Conservation (phyloP, 2,797 vertebrate species). For the Clarias pachynema region DNA sequence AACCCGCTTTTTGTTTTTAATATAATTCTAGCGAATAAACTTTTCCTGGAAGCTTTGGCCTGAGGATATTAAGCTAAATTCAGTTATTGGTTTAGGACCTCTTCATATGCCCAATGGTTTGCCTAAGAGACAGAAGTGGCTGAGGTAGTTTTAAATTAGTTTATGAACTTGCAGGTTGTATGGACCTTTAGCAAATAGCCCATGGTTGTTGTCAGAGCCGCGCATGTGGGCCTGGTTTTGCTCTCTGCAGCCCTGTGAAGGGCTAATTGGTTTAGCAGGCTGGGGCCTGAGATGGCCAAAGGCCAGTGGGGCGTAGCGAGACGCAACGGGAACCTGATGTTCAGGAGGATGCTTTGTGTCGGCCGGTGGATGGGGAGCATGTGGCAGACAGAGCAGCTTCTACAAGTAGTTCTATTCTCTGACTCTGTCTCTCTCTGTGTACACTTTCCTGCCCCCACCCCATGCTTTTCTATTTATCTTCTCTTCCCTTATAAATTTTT, state of each 20-base stretch:
- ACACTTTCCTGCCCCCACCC: slow-evolving; percentile 15
- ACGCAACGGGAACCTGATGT: slow-evolving; percentile 65
- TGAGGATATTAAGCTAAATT: slow-evolving; percentile 53
- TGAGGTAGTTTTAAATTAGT: slow-evolving; percentile 33
- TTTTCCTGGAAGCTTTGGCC: slow-evolving; percentile 43
- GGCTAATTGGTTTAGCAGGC: slow-evolving; percentile 68
- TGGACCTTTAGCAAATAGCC: slow-evolving; percentile 50
- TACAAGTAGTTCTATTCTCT: slow-evolving; percentile 46
- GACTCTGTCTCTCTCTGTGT: slow-evolving; percentile 8
- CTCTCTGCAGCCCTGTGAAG: slow-evolving; percentile 57
- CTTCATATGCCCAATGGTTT: slow-evolving; percentile 22
- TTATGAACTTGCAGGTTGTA: slow-evolving; percentile 41
- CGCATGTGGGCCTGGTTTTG: slow-evolving; percentile 58
- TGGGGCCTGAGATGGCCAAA: slow-evolving; percentile 58
- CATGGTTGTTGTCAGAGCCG: slow-evolving; percentile 45
- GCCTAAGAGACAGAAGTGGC: background rate
- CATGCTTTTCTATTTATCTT: background rate
- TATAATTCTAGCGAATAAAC: slow-evolving; percentile 41
- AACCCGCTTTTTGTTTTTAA: slow-evolving; percentile 39
- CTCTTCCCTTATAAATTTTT: background rate
- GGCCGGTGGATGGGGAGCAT: slow-evolving; percentile 54
- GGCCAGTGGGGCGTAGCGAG: slow-evolving; percentile 62
- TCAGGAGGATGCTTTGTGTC: slow-evolving; percentile 57
- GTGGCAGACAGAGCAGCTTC: slow-evolving; percentile 55
- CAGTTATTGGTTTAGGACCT: slow-evolving; percentile 49